phyloP scores from a whole-genome alignment of 1,140 invertebrate species.

The Lepidurus couesii region DNA sequence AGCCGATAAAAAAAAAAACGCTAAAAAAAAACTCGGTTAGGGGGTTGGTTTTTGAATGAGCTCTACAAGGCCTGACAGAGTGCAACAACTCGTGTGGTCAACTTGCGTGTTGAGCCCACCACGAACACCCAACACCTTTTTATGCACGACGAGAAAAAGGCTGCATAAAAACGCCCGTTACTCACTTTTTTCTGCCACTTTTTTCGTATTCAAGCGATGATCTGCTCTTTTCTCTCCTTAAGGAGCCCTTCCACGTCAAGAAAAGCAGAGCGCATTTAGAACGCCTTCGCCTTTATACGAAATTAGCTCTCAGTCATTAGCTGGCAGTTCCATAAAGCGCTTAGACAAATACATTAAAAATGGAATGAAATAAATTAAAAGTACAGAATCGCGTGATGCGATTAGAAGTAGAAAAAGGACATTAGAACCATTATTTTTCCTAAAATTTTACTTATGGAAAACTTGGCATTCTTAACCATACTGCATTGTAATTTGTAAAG shows the following conservation, averaged over 20 bases:
- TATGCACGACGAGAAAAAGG: not conserved
- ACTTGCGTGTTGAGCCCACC: constrained; percentile 12
- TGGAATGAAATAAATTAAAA: no score
- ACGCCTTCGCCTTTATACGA: not conserved
- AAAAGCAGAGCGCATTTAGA: not conserved
- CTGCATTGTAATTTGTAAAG: not conserved
- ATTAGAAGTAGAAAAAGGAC: no score
- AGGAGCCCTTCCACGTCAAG: not conserved
- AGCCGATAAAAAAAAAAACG: not conserved
- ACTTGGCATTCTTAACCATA: not conserved
- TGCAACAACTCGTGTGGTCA: constrained; percentile 18
- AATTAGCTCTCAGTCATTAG: not conserved
- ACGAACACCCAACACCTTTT: constrained; percentile 21
- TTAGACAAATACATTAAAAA: no score
- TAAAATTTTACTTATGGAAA: no score
- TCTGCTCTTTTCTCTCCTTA: not conserved
- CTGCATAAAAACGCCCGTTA: not conserved
- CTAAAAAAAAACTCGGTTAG: not conserved
- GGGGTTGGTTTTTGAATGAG: not conserved
- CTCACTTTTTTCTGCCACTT: not conserved
- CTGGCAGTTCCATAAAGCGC: no score
- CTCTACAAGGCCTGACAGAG: not conserved
- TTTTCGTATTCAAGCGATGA: not conserved
- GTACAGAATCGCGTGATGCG: no score
- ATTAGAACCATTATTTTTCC: no score